phyloP scores from a whole-genome alignment of 2,113 vertebrate species.

The Shinisaurus crocodilurus region DNA sequence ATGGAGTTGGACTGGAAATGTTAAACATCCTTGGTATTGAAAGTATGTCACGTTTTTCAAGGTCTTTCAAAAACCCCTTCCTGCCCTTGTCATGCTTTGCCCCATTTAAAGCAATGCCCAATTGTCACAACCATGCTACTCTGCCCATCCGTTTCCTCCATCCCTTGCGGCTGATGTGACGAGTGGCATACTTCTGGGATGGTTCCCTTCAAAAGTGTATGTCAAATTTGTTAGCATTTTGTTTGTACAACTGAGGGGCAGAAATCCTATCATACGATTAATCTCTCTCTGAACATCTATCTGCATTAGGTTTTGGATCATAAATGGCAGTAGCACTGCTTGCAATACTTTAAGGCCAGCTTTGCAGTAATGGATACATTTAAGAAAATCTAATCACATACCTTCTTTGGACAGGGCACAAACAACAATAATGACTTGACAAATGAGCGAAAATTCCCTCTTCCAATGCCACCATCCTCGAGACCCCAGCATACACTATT shows the following conservation, averaged over 20 bases:
- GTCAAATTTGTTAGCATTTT: background rate
- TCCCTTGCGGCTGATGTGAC: background rate
- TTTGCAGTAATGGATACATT: background rate
- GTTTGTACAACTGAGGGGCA: no score
- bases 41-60: background rate
- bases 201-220: background rate
- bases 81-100: background rate
- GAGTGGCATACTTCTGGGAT: background rate
- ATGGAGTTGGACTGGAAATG: background rate
- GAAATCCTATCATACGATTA: no score
- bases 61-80: background rate
- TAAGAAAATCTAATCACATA: background rate
- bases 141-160: background rate
- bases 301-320: background rate
- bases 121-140: background rate
- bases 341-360: background rate
- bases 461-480: slow-evolving; percentile 10
- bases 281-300: no score
- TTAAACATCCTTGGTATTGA: background rate
- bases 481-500: background rate
- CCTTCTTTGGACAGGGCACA: background rate
- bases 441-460: background rate
- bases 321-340: background rate
- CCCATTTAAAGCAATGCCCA: background rate
- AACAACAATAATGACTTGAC: background rate